phyloP scores from a whole-genome alignment of 2,888 invertebrate genomes.

The Stenodema calcarata region DNA sequence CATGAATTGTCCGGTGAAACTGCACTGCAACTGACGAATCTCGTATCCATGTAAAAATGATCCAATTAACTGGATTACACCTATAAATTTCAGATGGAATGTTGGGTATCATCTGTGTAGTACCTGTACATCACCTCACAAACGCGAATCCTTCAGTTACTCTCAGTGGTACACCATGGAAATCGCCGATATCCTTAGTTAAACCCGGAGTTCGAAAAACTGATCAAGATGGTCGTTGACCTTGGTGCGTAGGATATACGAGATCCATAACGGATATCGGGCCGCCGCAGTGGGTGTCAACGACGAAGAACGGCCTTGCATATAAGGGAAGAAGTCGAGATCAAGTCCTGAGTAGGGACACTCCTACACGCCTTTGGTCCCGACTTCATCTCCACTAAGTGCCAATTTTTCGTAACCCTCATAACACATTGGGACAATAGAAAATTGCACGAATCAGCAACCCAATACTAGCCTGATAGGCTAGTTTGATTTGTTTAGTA shows the following conservation, averaged over 20 bases:
- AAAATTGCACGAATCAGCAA: neutral
- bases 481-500: neutral
- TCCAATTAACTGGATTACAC: too few relatives aligned
- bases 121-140: too few relatives aligned
- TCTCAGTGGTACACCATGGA: too few relatives aligned
- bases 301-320: conserved; percentile 32
- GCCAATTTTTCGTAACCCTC: neutral
- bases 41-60: too few relatives aligned
- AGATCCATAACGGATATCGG: conserved; percentile 12
- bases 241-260: conserved; percentile 23
- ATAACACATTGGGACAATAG: neutral
- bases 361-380: neutral
- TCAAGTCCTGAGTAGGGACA: conserved; percentile 23
- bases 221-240: conserved; percentile 13
- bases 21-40: too few relatives aligned
- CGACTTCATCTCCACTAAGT: neutral
- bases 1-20: too few relatives aligned
- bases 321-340: conserved; percentile 17
- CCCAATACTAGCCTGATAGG: neutral
- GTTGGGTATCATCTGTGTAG: too few relatives aligned
- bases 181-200: neutral
- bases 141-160: too few relatives aligned
- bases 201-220: neutral
- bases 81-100: too few relatives aligned
- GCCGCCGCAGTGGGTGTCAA: conserved; percentile 7